Evolutionary conservation across 92 coral and sea anemone species (phyloP).

Genomic region (Palythoa grandiflora): DNA sequence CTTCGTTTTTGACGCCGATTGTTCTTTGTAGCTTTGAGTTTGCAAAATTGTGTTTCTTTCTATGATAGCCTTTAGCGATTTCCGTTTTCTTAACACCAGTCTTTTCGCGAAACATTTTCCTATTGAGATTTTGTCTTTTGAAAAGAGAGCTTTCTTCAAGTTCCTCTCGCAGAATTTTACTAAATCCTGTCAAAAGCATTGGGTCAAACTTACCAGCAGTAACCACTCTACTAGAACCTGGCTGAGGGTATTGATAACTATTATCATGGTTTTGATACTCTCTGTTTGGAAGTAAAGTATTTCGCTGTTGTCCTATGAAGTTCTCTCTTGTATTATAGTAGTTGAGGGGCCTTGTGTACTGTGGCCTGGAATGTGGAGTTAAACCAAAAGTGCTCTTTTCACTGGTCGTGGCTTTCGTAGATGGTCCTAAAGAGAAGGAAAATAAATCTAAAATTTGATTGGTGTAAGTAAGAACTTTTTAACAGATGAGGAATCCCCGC

Average conservation of each 20-base stretch:
- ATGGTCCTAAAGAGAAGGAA: conserved; percentile 2
- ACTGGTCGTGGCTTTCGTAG: background rate
- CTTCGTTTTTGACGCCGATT: too few relatives aligned
- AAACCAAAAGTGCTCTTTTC: background rate
- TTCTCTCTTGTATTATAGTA: background rate
- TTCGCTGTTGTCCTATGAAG: conserved; percentile 2
- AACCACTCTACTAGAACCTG: conserved; percentile 37
- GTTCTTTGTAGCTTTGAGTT: background rate
- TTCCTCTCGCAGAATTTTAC: conserved; percentile 28
- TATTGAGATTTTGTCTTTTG: background rate
- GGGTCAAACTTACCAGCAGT: conserved; percentile 52
- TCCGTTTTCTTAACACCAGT: background rate
- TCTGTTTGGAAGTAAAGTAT: background rate
- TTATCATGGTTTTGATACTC: conserved; percentile 1
- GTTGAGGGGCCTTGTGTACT: background rate
- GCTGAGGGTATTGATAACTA: conserved; percentile 6
- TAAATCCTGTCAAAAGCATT: conserved; percentile 23
- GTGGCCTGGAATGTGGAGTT: background rate
- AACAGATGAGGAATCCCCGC: too few relatives aligned
- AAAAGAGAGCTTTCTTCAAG: background rate
- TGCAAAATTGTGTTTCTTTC: background rate
- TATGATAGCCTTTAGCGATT: background rate
- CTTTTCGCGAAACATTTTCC: background rate
- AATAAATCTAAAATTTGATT: background rate
- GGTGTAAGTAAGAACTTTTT: too few relatives aligned